Evolutionary conservation across 2,888 invertebrate species (phyloP), one percentile per base, ranked within the genome.

Genomic region (Baronia brevicornis): DNA sequence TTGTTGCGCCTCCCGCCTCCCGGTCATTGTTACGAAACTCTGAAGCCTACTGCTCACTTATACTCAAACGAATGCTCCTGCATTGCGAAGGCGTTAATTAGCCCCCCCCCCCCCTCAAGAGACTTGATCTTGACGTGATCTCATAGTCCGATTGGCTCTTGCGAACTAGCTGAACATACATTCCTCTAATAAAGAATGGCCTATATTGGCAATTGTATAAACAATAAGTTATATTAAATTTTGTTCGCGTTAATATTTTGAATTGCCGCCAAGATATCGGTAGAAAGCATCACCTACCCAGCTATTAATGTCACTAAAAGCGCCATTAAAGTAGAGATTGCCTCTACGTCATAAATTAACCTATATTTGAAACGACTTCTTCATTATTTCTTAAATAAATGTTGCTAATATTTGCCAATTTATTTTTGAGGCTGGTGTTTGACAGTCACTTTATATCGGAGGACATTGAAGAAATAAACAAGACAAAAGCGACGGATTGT

Each of bases 201-300:
- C 31, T 44, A 36, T 38, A 34, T 40, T 44, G 50, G 44, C 44
- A 55, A 61, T 51, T 47, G 42, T 56, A 53, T 48, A 43, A 47
- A 44, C 53, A 50, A 60, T 64, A 59, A 56, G 54, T 64, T 54
- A 48, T 42, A 60, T 59, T 60, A 60, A 60, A 69, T 68, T 54
- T 64, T 68, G 53, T 66, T 60, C 59, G 52, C 51, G 46, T 51
- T 60, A 50, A 34, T 52, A 62, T 66, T n/a, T 77, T 75, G 75
- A 77, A 71, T 66, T 60, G 62, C 54, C 66, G 75, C 77, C 77
- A 75, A 77, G 60, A 63, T 58, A 61, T 58, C 51, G 37, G 51
- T 54, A 59, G 53, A 60, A 54, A 68, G 49, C 53, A 64, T 58
- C 55, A 62, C 68, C 59, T 61, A 64, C 55, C 60, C 61, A 41